Conservation (phyloP, 2,888 invertebrate genomes). For the Thera obeliscata region DNA sequence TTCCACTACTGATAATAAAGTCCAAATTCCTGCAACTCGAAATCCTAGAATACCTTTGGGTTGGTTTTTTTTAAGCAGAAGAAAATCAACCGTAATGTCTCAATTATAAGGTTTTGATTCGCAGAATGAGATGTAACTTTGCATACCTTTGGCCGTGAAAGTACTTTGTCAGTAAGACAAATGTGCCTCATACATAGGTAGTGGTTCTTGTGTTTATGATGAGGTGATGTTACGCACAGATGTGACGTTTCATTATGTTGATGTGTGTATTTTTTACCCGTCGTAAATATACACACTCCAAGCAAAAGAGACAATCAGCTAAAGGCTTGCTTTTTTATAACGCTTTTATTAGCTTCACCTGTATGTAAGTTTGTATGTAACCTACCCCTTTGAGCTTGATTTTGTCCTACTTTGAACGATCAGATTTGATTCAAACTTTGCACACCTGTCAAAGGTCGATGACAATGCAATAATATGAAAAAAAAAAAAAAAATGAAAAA, state of each 20-base stretch:
- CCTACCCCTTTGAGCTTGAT: too few relatives aligned
- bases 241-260: slow-evolving; percentile 35
- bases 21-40: slow-evolving; percentile 6
- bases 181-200: slow-evolving; percentile 62
- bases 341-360: too few relatives aligned
- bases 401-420: too few relatives aligned
- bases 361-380: too few relatives aligned
- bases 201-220: slow-evolving; percentile 50
- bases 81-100: slow-evolving; percentile 34
- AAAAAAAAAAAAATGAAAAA: too few relatives aligned
- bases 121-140: slow-evolving; percentile 23
- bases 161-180: slow-evolving; percentile 66
- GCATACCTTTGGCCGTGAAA: slow-evolving; percentile 60
- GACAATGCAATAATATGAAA: too few relatives aligned
- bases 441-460: too few relatives aligned
- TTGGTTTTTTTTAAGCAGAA: slow-evolving; percentile 22
- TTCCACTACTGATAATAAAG: slow-evolving; percentile 15
- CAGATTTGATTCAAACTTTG: too few relatives aligned
- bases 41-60: slow-evolving; percentile 24
- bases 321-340: too few relatives aligned
- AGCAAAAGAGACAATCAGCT: neutral
- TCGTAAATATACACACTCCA: neutral
- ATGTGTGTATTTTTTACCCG: neutral
- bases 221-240: slow-evolving; percentile 47
- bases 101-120: slow-evolving; percentile 26